phyloP scores from a whole-genome alignment of 1,140 invertebrate species.

The Formica exsecta region DNA sequence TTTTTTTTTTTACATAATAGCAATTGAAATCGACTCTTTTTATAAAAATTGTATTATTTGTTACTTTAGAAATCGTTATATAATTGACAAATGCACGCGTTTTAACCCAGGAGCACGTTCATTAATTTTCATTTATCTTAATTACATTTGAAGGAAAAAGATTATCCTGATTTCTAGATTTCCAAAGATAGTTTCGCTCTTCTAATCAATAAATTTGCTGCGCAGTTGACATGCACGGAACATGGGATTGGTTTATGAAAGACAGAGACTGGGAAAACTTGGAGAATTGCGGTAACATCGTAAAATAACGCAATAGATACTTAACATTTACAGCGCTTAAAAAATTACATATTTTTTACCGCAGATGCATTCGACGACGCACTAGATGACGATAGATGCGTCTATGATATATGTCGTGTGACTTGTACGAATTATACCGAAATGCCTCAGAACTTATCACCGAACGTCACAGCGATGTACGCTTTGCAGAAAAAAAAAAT shows the following conservation, averaged over 20 bases:
- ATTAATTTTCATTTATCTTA: background rate
- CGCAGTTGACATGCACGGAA: slow-evolving; percentile 76
- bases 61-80: background rate
- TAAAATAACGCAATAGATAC: slow-evolving; percentile 15
- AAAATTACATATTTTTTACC: slow-evolving; percentile 31
- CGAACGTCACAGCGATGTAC: slow-evolving; percentile 76
- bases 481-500: slow-evolving; percentile 31
- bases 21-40: background rate
- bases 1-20: too few relatives aligned
- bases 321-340: background rate
- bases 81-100: background rate
- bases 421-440: slow-evolving; percentile 75
- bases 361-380: slow-evolving; percentile 64
- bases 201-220: slow-evolving; percentile 48
- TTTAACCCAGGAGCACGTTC: background rate
- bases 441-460: slow-evolving; percentile 76
- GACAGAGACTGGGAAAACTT: slow-evolving; percentile 45
- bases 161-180: slow-evolving; percentile 14
- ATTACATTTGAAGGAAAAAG: slow-evolving; percentile 24
- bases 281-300: slow-evolving; percentile 60
- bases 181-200: slow-evolving; percentile 3
- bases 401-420: slow-evolving; percentile 73
- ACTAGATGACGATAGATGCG: slow-evolving; percentile 66
- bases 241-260: slow-evolving; percentile 68
- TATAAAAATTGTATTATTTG: background rate